Base-by-base conservation (phyloP, 1,140 invertebrate genomes). In the Trissolcus basalis region DNA sequence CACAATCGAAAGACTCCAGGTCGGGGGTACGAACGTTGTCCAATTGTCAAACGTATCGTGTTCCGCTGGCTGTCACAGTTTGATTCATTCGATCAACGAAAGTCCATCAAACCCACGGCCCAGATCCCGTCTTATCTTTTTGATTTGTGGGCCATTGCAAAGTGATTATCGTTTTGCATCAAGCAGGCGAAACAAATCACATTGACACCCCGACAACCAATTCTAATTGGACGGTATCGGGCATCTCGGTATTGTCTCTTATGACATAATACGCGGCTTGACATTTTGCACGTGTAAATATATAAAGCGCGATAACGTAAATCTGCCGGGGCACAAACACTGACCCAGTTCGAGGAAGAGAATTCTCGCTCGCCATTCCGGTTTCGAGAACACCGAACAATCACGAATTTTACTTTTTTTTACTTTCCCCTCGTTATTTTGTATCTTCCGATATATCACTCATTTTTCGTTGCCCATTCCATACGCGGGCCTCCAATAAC, bases 381-480 rank as follows among this genome's bases (percentile, higher is more conserved):
- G 64, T 75, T 73, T 73, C 55, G 71, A 58, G 51, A 55, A 64
- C 64, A 68, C 32, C 16, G 55, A 73, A 73, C 63, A 74, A 75
- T 69, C 72, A 54, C 54, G 61, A 56, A 67, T 77, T 70, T 27
- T 27, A 39, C n/a, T n/a, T n/a, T n/a, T n/a, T n/a, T n/a, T 39
- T 2, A 77, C 74, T 77, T 77, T 77, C 74, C 74, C 74, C 53
- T 71, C 67, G 56, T 71, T 77, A 67, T 59, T 70, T 55, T 48
- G 67, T 67, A 70, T 70, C 74, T 71, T 77, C 74, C 67, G 74
- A 77, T 70, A 70, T 70, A 67, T 71, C 74, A 70, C 67, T 77
- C 59, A 77, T 70, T 76, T 76, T 67, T 39, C 50, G 54, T 50
- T 60, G 4, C 35, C 50, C 60, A 65, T 64, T 65, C 55, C 48